Evolutionary conservation across 2,888 invertebrate species (phyloP), one percentile per base, ranked within the genome.

Genomic region (Melipona beecheii): DNA sequence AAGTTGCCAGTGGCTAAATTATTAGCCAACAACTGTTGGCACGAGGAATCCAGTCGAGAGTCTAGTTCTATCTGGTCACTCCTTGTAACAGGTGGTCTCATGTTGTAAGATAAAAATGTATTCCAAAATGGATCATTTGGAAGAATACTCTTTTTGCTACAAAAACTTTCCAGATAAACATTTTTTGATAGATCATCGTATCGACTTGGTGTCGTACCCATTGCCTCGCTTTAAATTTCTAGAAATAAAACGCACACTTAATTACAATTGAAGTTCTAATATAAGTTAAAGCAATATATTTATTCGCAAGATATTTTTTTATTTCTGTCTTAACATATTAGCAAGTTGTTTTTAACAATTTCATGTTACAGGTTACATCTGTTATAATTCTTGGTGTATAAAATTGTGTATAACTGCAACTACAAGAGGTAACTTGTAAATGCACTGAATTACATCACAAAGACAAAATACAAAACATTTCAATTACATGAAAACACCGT

Each of bases 111-210:
- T 58, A 99, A 95, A 87, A 99, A 96, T 88, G 97, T 97, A 93
- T 98, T 98, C 99, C 99, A 99, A 94, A 98, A 99, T 0, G 97
- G 97, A 93, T 98, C 98, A 93, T 98, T 98, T 13, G 97, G 96
- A 9, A 97, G 96, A 89, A 99, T 97, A 58, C 97, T 95, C 87
- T 98, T 97, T 58, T 96, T 95, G 0, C 98, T 97, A 85, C 97
- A 97, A 93, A 99, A 98, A 86, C 96, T 96, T 83, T 96, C 95
- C 70, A 99, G 95, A 92, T 97, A 96, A 91, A 97, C 97, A 95
- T 99, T 99, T 86, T 95, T 96, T 49, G 97, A 96, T 87, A 99
- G 95, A 93, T 99, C 98, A 75, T 96, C 96, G 92, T 97, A 97
- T 89, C 96, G 96, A 94, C 98, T 98, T 85, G 97, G 96, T 90